Percentiles rank a stretch among this genome's conserved stretches.
Conservation (phyloP, 92 coral and sea anemone species). For the Blastomussa wellsi region DNA sequence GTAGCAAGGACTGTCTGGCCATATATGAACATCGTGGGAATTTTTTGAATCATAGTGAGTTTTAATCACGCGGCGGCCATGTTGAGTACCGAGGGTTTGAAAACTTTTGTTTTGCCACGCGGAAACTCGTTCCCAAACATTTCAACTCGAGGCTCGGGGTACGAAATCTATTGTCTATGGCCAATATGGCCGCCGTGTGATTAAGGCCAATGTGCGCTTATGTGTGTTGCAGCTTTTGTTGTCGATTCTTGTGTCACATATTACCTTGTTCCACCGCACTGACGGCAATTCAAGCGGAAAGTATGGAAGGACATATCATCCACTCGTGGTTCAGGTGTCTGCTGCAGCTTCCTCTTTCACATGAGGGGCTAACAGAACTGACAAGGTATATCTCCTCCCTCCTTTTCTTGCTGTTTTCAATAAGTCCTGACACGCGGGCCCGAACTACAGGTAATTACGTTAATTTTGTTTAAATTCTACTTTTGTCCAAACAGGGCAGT, state of each 20-base stretch:
- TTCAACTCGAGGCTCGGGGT: too few relatives aligned
- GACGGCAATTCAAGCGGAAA: constrained; percentile 56
- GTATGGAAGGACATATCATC: constrained; percentile 70
- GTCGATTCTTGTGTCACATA: constrained; percentile 79
- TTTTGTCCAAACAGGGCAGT: constrained; percentile 50
- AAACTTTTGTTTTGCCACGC: too few relatives aligned
- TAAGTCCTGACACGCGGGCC: not conserved
- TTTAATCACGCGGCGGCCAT: too few relatives aligned
- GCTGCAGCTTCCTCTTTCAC: constrained; percentile 73
- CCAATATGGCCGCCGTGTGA: too few relatives aligned
- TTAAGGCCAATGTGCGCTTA: too few relatives aligned
- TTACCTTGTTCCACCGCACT: constrained; percentile 73
- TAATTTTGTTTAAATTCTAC: not conserved
- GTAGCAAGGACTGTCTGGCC: too few relatives aligned
- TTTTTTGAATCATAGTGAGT: too few relatives aligned
- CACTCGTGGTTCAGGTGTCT: constrained; percentile 95
- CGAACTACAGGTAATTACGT: not conserved
- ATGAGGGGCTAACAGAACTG: constrained; percentile 62
- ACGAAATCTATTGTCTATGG: too few relatives aligned
- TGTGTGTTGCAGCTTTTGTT: constrained; percentile 68
- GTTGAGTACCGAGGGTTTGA: too few relatives aligned
- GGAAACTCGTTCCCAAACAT: too few relatives aligned
- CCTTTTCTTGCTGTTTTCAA: not conserved
- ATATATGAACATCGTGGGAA: too few relatives aligned
- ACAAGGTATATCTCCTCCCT: constrained; percentile 64